Evolutionary conservation across 2,113 vertebrate species (phyloP), one percentile per base, ranked within the genome.

Genomic region (Stigmatopora nigra): DNA sequence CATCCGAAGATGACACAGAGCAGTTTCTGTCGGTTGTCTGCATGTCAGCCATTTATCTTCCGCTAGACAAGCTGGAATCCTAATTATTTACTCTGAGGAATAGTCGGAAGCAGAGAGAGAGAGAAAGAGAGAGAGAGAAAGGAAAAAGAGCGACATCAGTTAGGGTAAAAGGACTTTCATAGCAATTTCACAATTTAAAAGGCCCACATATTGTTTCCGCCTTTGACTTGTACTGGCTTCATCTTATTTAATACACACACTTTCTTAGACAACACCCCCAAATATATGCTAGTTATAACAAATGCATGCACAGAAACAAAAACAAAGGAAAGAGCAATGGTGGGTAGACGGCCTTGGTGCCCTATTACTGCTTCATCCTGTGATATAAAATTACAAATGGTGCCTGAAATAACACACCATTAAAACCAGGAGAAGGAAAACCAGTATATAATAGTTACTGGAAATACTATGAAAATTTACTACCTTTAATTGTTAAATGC

Each of bases 11-110:
- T 72, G 15, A 76, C 44, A 70, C 61, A 66, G 67, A 45, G 62
- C 72, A 81, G 86, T 74, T 68, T 57, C 59, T 46, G 81, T 89
- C 79, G 80, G 88, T 89, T 91, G 91, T 91, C 90, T 91, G 90
- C 91, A 92, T 92, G 85, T 94, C 92, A 88, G 84, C 92, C 92
- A 93, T 95, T 95, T 93, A 93, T 95, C 94, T 94, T 91, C 79
- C 87, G 69, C 82, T 49, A 87, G 92, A 93, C 91, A 88, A 91
- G 90, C 85, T 87, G 88, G 92, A 90, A 92, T 92, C 91, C 91
- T 92, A 93, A 93, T 93, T 92, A 94, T 93, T 94, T 93, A 93
- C 93, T 94, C 88, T 75, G 82, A 88, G 90, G 88, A 90, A 90
- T 90, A 89, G 87, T 88, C 76, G 71, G 73, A 70, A 74, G 59